phyloP scores from a whole-genome alignment of 2,797 vertebrate genomes.

The Eleutherodactylus coqui region DNA sequence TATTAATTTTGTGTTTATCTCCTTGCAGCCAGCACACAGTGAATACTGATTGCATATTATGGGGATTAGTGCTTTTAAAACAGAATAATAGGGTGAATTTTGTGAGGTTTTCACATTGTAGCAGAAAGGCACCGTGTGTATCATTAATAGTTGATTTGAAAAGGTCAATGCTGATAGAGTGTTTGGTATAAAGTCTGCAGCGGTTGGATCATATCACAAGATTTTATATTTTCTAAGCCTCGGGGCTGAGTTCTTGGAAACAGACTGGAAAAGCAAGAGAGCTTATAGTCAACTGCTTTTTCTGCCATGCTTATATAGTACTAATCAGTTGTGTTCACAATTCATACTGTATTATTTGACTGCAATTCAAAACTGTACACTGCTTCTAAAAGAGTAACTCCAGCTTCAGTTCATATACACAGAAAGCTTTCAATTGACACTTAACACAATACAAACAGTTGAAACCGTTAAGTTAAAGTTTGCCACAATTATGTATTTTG shows the following conservation, averaged over 20 bases:
- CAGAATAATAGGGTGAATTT: slow-evolving; percentile 20
- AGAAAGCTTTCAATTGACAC: no score
- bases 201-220: not conserved
- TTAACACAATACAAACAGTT: no score
- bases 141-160: slow-evolving; percentile 24
- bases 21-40: slow-evolving; percentile 4
- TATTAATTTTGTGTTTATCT: slow-evolving; percentile 57
- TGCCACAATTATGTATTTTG: no score
- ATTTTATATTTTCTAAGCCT: not conserved
- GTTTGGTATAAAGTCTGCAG: not conserved
- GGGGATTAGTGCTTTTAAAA: slow-evolving; percentile 14
- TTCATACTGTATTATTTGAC: not conserved
- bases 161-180: slow-evolving; percentile 34
- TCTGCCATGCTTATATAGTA: not conserved
- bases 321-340: not conserved
- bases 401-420: not conserved
- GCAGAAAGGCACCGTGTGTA: slow-evolving; percentile 14
- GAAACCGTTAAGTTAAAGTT: no score
- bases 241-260: not conserved
- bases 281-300: not conserved
- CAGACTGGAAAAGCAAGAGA: not conserved
- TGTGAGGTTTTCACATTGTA: slow-evolving; percentile 8
- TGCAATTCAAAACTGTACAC: not conserved
- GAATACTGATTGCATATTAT: slow-evolving; percentile 55
- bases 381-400: not conserved